Percentiles rank a stretch among this genome's conserved stretches.
phyloP scores from a whole-genome alignment of 2,888 invertebrate species.

The Brenthis hecate region DNA sequence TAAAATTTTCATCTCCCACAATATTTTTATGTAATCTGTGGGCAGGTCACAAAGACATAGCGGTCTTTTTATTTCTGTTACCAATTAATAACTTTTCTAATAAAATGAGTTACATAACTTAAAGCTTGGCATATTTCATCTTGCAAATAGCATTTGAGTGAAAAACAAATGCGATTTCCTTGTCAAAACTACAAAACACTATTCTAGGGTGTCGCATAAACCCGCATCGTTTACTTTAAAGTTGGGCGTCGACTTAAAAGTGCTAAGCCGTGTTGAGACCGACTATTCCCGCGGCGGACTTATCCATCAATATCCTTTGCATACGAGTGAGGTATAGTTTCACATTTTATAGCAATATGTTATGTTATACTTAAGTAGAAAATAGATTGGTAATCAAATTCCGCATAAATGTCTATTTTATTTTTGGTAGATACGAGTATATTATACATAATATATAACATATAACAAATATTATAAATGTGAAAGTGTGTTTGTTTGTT shows the following conservation, averaged over 20 bases:
- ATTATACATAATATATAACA: too few species aligned
- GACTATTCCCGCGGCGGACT: conserved; percentile 71
- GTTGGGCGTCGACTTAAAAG: conserved; percentile 67
- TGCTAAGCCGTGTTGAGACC: conserved; percentile 81
- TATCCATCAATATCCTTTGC: conserved; percentile 83
- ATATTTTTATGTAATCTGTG: too few species aligned
- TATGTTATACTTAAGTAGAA: neutral
- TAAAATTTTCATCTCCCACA: too few species aligned
- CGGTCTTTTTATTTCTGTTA: too few species aligned
- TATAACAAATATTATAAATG: too few species aligned
- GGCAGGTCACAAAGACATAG: neutral
- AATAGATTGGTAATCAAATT: neutral
- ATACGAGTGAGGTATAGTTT: conserved; percentile 52
- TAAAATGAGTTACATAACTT: neutral
- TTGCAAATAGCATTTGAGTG: conserved; percentile 18
- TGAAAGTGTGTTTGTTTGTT: too few species aligned
- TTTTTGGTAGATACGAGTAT: too few species aligned
- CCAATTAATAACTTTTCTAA: neutral
- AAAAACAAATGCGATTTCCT: conserved; percentile 38
- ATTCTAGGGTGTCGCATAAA: conserved; percentile 40
- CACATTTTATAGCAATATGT: conserved; percentile 43
- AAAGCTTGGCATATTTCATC: conserved; percentile 12
- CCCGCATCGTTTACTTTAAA: conserved; percentile 58
- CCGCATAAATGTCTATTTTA: too few species aligned
- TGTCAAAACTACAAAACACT: conserved; percentile 37